Evolutionary conservation across 2,113 vertebrate species (phyloP).

Genomic region (Ranitomeya imitator): DNA sequence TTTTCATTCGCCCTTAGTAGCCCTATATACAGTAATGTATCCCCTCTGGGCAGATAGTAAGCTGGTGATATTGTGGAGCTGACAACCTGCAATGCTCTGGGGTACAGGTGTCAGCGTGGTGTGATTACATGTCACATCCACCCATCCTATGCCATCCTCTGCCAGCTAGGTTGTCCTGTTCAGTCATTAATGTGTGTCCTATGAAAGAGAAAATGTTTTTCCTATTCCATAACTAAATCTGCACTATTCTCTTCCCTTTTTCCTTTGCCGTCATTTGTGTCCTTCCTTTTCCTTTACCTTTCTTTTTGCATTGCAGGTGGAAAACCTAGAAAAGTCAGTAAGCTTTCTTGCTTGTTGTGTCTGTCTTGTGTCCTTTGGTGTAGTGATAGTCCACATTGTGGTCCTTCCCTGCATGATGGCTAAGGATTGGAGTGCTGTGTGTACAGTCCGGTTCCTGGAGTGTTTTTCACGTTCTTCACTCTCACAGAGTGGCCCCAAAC

Average conservation of each 20-base stretch:
- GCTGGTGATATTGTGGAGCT: background rate
- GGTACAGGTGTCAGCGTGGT: background rate
- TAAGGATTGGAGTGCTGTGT: background rate
- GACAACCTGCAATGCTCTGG: background rate
- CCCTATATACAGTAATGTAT: background rate
- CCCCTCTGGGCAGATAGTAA: background rate
- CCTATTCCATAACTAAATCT: background rate
- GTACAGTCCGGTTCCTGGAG: background rate
- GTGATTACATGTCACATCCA: background rate
- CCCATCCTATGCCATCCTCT: background rate
- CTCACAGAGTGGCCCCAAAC: slow-evolving; percentile 39
- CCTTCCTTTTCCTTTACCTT: slow-evolving; percentile 31
- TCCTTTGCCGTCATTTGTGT: slow-evolving; percentile 60
- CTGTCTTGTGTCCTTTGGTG: background rate
- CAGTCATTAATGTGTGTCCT: background rate
- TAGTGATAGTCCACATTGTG: background rate
- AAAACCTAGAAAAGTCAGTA: slow-evolving; percentile 96
- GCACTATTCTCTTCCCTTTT: slow-evolving; percentile 64
- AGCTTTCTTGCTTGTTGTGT: slow-evolving; percentile 65
- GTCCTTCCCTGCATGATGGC: background rate
- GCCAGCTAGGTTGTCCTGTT: background rate
- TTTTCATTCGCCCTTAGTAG: background rate
- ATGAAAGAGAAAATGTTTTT: background rate
- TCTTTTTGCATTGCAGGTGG: slow-evolving; percentile 81
- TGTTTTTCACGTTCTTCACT: background rate